Evolutionary conservation across 2,797 vertebrate species (phyloP).

Genomic region (Podarcis siculus): DNA sequence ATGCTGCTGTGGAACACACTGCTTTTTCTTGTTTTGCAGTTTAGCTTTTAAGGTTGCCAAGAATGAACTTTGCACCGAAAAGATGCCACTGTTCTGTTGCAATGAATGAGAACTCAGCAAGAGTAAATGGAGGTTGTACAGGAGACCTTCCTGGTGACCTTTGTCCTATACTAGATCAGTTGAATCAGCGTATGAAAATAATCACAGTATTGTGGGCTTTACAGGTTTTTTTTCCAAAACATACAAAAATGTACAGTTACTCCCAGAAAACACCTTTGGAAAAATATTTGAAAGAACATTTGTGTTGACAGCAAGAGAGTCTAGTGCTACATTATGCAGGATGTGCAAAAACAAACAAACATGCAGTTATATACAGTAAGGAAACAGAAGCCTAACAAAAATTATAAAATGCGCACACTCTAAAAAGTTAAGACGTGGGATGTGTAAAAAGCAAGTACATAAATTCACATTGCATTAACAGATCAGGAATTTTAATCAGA

Average conservation of each 20-base stretch:
- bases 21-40: neutral
- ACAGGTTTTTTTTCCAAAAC: constrained; percentile 38
- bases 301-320: constrained; percentile 38
- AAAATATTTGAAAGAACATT: constrained; percentile 29
- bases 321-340: constrained; percentile 34
- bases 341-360: constrained; percentile 11
- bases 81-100: neutral
- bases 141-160: neutral
- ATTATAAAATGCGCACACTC: constrained; percentile 27
- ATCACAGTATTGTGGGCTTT: constrained; percentile 63
- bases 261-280: neutral
- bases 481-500: constrained; percentile 63
- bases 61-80: neutral
- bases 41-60: neutral
- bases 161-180: neutral
- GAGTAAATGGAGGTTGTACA: neutral
- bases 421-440: constrained; percentile 65
- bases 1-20: neutral
- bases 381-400: constrained; percentile 48
- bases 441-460: constrained; percentile 63
- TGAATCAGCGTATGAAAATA: constrained; percentile 33
- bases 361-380: constrained; percentile 38
- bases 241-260: constrained; percentile 32
- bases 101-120: neutral
- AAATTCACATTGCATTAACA: constrained; percentile 60